A percentile compares a stretch with the other conserved stretches of the same genome.
Evolutionary conservation across 2,113 vertebrate species (phyloP).

Genomic region (Psammodynastes pulverulentus): DNA sequence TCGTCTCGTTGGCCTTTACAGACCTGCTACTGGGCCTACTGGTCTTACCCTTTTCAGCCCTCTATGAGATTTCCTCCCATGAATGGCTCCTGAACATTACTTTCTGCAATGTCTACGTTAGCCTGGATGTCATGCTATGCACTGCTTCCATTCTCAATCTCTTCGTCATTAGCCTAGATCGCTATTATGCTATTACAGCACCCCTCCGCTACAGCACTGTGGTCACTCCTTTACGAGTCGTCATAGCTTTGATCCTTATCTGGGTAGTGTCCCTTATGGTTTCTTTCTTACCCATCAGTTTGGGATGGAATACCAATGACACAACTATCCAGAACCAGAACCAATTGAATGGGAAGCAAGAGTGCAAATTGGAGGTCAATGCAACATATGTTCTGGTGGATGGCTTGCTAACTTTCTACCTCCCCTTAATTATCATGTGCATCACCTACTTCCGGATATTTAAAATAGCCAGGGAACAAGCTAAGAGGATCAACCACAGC

Average conservation of each 20-base stretch:
- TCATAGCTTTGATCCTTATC: slow-evolving; percentile 75
- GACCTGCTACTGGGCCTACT: slow-evolving; percentile 89
- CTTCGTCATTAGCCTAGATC: slow-evolving; percentile 91
- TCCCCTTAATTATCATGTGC: slow-evolving; percentile 89
- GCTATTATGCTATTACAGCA: slow-evolving; percentile 86
- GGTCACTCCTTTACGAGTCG: slow-evolving; percentile 77
- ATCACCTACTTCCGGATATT: slow-evolving; percentile 88
- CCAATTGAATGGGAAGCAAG: slow-evolving; percentile 25
- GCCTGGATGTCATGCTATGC: slow-evolving; percentile 94
- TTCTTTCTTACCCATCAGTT: slow-evolving; percentile 91
- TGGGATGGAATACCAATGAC: slow-evolving; percentile 90
- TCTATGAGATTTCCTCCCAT: slow-evolving; percentile 71
- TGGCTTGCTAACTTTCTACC: slow-evolving; percentile 86
- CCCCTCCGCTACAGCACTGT: slow-evolving; percentile 84
- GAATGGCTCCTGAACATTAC: slow-evolving; percentile 77
- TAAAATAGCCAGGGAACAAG: slow-evolving; percentile 87
- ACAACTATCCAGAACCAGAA: slow-evolving; percentile 73
- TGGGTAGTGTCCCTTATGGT: slow-evolving; percentile 88
- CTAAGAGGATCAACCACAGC: slow-evolving; percentile 79
- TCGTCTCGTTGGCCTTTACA: slow-evolving; percentile 87
- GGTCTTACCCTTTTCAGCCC: slow-evolving; percentile 92
- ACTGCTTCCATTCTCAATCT: slow-evolving; percentile 97
- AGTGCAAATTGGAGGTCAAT: slow-evolving; percentile 85
- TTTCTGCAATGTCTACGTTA: slow-evolving; percentile 91
- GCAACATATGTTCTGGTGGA: slow-evolving; percentile 81